These are phyloP conservation scores for Cryptophagus acutangulus DNA, from an alignment of 2,888 invertebrate species.

Conservation along the genomic window DNA sequence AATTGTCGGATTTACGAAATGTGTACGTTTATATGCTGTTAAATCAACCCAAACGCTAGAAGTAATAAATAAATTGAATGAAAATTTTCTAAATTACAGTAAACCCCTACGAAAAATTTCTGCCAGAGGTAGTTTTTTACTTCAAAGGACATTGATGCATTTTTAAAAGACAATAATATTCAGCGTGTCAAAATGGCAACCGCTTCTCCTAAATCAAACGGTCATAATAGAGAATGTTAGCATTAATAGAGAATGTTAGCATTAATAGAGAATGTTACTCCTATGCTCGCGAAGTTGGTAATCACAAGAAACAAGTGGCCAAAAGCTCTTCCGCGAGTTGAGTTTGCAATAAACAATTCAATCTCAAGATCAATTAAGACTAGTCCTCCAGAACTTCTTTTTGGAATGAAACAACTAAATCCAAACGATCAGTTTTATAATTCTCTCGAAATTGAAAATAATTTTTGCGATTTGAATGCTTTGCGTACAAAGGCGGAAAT, in stretches of 20 bases:
- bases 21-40: slow-evolving; percentile 2
- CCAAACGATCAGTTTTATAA: slow-evolving; percentile 14
- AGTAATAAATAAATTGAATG: slow-evolving; percentile 5
- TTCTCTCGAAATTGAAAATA: too few species aligned
- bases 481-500: too few species aligned
- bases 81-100: slow-evolving; percentile 15
- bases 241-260: too few species aligned
- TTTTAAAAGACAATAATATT: slow-evolving; percentile 13
- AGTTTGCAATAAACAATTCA: slow-evolving; percentile 27
- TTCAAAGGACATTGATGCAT: slow-evolving; percentile 16
- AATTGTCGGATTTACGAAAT: slow-evolving; percentile 8
- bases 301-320: slow-evolving; percentile 17
- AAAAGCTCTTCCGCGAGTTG: slow-evolving; percentile 10
- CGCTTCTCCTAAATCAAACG: slow-evolving; percentile 22
- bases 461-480: too few species aligned
- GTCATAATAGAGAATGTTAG: too few species aligned
- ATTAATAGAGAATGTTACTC: slow-evolving; percentile 18
- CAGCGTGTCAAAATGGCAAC: slow-evolving; percentile 20
- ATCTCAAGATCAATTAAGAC: slow-evolving; percentile 28
- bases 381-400: slow-evolving; percentile 22
- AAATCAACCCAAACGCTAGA: neutral
- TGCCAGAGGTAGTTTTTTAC: slow-evolving; percentile 22
- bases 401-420: slow-evolving; percentile 22
- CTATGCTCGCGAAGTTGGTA: slow-evolving; percentile 16
- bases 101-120: slow-evolving; percentile 17